Conservation (phyloP, 2,113 vertebrate genomes). For the Melierax canorus region DNA sequence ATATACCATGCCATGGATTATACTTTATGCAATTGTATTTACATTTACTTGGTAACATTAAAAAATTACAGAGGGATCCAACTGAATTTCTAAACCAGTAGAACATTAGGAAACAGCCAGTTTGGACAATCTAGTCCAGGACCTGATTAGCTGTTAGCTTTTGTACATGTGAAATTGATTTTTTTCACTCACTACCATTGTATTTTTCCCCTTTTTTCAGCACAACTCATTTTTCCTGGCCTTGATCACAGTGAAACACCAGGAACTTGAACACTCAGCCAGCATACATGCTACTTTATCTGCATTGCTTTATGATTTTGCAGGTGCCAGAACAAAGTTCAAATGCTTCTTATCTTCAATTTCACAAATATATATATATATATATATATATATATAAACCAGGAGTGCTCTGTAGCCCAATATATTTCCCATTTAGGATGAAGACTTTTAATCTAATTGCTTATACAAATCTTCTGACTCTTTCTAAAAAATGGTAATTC, state of each 20-base stretch:
- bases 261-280: not conserved
- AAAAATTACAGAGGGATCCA: not conserved
- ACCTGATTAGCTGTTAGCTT: not conserved
- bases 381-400: not conserved
- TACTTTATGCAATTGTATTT: not conserved
- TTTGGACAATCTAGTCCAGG: not conserved
- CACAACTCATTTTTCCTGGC: not conserved
- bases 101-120: not conserved
- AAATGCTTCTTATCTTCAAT: not conserved
- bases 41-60: not conserved
- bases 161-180: not conserved
- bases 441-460: not conserved
- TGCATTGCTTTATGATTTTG: not conserved
- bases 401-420: not conserved
- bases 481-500: not conserved
- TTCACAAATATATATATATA: not conserved
- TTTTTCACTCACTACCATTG: not conserved
- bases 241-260: not conserved
- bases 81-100: not conserved
- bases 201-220: not conserved
- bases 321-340: not conserved
- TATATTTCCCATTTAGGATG: not conserved
- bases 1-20: not conserved
- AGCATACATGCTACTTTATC: not conserved
- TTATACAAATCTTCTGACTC: not conserved